Base-by-base conservation (phyloP, 2,797 vertebrate genomes). In the Danio choprae region DNA sequence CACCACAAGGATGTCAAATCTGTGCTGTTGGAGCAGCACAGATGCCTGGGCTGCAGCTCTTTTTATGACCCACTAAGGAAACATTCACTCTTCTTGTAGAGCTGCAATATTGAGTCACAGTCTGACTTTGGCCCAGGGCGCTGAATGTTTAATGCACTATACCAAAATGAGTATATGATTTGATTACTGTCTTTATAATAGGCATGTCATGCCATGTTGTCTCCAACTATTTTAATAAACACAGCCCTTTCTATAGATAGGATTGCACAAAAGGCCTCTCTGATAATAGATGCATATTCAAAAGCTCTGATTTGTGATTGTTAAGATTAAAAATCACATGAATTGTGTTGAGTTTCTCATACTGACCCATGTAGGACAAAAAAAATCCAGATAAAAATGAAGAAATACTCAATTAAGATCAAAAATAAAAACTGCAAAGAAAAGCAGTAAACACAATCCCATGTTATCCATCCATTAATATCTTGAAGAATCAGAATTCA, bases 71-170 rank as follows among this genome's bases (percentile, higher is more conserved):
- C 80, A 82, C 59, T 82, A 84, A 82, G 80, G 53, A 64, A 58
- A 67, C 44, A 38, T 74, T 70, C 50, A 22, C 59, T 83, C 15
- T 48, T 71, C 10, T 18, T 44, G 46, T 56, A 50, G 43, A 51
- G 72, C 77, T 80, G 76, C 68, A 79, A 74, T 80, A 79, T 58
- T 84, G 76, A 82, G 71, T 82, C 83, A 84, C 80, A 58, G 71
- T 29, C 48, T 64, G n/a, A 50, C 44, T 75, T 60, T 60, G 60
- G 59, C 76, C 83, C 40, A 41, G 41, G 72, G 76, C 72, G 40
- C 43, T 38, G 38, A 80, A 75, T 79, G 50, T 70, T 83, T 81
- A 51, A 81, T 70, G 55, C 72, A 58, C 60, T 38, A 29, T 60
- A 59, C 50, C 63, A 50, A 53, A 79, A 70, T 62, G 10, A 63